These are phyloP conservation scores for Amphipoea oculea DNA, from an alignment of 2,888 invertebrate species.

Conservation along the genomic window DNA sequence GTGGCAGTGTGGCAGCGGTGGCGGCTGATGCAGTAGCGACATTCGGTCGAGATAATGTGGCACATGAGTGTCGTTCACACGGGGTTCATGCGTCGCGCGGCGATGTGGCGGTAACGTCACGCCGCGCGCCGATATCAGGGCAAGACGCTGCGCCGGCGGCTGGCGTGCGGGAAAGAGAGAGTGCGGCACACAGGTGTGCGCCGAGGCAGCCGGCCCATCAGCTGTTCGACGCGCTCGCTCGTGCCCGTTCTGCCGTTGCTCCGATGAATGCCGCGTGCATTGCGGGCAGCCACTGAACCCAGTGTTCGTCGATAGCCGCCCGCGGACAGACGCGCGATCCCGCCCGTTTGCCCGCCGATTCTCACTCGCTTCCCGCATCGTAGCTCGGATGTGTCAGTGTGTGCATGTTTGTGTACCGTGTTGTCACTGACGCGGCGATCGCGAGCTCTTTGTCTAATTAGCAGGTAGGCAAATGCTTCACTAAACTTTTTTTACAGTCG, in stretches of 20 bases:
- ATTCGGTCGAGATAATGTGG: conserved; percentile 67
- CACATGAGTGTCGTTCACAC: conserved; percentile 71
- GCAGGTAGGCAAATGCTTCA: conserved; percentile 87
- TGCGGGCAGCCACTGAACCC: conserved; percentile 75
- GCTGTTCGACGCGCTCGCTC: conserved; percentile 83
- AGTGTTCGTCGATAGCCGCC: conserved; percentile 84
- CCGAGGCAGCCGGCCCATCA: conserved; percentile 82
- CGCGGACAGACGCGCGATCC: conserved; percentile 81
- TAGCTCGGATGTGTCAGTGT: conserved; percentile 79
- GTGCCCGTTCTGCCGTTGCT: conserved; percentile 77
- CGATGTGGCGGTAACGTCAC: conserved; percentile 74
- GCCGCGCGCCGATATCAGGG: conserved; percentile 78
- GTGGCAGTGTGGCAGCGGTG: conserved; percentile 36
- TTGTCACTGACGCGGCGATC: conserved; percentile 83
- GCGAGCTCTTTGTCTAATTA: conserved; percentile 88
- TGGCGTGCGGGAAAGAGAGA: conserved; percentile 84
- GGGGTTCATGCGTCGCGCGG: conserved; percentile 63
- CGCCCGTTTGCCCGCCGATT: conserved; percentile 73
- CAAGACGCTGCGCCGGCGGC: conserved; percentile 79
- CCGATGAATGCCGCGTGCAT: conserved; percentile 74
- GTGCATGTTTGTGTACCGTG: conserved; percentile 84
- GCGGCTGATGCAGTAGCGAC: conserved; percentile 57
- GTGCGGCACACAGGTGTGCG: conserved; percentile 87
- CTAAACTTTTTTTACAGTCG: conserved; percentile 75
- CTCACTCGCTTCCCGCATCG: conserved; percentile 73